Percentiles rank a stretch among this genome's conserved stretches.
Conservation (phyloP, 2,888 invertebrate genomes). For the Stenotaenia linearis region DNA sequence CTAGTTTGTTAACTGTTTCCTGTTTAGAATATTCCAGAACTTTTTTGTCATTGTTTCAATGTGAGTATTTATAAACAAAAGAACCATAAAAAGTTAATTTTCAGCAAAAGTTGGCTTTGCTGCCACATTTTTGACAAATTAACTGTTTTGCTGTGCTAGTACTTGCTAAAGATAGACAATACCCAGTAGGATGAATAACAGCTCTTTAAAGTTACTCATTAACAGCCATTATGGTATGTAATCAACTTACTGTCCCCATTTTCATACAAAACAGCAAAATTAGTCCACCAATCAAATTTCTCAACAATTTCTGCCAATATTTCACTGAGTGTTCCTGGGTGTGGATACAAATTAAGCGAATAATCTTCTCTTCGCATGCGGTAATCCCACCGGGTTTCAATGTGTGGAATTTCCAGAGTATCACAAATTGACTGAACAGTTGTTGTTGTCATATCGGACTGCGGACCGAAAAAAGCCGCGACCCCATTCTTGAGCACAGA, state of each 20-base stretch:
- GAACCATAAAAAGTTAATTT: too few species aligned
- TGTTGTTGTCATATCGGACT: conserved; percentile 59
- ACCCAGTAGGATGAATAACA: too few species aligned
- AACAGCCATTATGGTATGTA: too few species aligned
- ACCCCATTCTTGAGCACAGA: conserved; percentile 69
- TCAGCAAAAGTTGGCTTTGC: too few species aligned
- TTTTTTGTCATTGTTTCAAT: too few species aligned
- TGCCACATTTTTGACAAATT: too few species aligned
- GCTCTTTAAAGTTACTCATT: too few species aligned
- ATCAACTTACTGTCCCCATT: conserved; percentile 67
- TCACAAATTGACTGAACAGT: conserved; percentile 80
- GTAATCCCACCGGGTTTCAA: conserved; percentile 75
- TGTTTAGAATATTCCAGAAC: too few species aligned
- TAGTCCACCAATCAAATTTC: conserved; percentile 64
- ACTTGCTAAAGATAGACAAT: too few species aligned
- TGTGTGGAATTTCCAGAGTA: conserved; percentile 75
- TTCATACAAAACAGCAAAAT: conserved; percentile 84
- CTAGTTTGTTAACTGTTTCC: too few species aligned
- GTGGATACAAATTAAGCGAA: conserved; percentile 74
- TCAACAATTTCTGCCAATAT: conserved; percentile 66
- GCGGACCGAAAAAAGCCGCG: conserved; percentile 78
- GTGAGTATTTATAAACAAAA: too few species aligned
- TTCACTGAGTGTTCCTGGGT: conserved; percentile 69
- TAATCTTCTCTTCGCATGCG: conserved; percentile 67
- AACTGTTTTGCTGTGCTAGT: too few species aligned